Conservation (phyloP, 2,888 invertebrate species). For the Cantharis nigra region DNA sequence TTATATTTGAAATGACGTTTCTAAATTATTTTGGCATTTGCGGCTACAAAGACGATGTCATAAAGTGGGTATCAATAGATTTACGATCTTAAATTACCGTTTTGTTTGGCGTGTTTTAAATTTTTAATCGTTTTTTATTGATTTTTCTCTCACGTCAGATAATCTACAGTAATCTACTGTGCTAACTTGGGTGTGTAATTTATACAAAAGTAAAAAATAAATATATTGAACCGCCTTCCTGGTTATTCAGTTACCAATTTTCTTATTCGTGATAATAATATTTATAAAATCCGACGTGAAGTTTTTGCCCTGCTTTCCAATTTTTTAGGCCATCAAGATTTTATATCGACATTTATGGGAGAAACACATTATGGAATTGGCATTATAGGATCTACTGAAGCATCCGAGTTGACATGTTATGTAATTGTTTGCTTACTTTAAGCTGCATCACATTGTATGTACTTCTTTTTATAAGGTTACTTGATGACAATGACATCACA, state of each 20-base stretch:
- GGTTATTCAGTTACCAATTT: not conserved
- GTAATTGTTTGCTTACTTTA: conserved; percentile 1
- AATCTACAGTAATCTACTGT: not conserved
- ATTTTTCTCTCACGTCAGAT: not conserved
- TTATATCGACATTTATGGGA: not conserved
- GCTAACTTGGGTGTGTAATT: not conserved
- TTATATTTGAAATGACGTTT: not conserved
- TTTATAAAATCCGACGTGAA: not conserved
- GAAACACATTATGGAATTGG: not conserved
- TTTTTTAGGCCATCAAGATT: not conserved
- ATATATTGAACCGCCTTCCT: not conserved
- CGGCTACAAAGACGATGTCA: not conserved
- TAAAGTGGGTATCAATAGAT: not conserved
- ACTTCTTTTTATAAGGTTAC: not conserved
- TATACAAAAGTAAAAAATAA: not conserved
- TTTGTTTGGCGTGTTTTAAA: not conserved
- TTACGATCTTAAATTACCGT: not conserved
- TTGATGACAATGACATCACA: conserved; percentile 7
- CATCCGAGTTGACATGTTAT: not conserved
- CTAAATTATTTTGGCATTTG: not conserved
- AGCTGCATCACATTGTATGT: not conserved
- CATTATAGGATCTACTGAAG: not conserved
- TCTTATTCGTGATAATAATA: not conserved
- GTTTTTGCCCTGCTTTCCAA: not conserved
- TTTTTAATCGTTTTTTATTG: not conserved